These are phyloP conservation scores for Pseudochirops cupreus DNA, from an alignment of 2,797 vertebrate genomes.

Conservation along the genomic window DNA sequence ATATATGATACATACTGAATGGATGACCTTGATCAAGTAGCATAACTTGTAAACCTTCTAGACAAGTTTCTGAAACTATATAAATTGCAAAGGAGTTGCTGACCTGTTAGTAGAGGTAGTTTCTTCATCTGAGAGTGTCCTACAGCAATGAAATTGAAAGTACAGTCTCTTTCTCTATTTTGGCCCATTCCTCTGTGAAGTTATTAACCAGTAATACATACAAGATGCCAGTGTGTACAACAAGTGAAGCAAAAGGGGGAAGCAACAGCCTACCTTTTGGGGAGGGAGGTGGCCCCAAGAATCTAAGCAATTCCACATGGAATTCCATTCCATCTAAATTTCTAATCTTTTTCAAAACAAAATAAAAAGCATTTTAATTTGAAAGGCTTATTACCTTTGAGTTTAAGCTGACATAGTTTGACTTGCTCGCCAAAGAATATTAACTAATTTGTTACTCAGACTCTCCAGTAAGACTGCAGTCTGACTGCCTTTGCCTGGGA, in stretches of 20 bases:
- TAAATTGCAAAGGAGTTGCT: background rate
- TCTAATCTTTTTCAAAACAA: slow-evolving; percentile 42
- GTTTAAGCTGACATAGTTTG: slow-evolving; percentile 30
- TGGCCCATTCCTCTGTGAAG: slow-evolving; percentile 9
- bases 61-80: background rate
- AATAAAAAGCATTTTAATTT: slow-evolving; percentile 28
- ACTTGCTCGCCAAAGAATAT: background rate
- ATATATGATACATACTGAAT: background rate
- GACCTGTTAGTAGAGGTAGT: background rate
- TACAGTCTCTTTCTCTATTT: slow-evolving; percentile 22
- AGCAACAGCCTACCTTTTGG: background rate
- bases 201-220: slow-evolving; percentile 38
- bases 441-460: background rate
- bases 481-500: slow-evolving; percentile 8
- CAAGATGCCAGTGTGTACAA: background rate
- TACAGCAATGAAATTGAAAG: background rate
- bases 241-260: background rate
- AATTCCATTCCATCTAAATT: slow-evolving; percentile 57
- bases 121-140: background rate
- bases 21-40: background rate
- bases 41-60: background rate
- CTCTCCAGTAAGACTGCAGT: slow-evolving; percentile 17
- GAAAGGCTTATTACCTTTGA: slow-evolving; percentile 25
- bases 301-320: slow-evolving; percentile 25
- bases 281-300: background rate